Conservation (phyloP, 2,113 vertebrate species). For the Mastomys natalensis region DNA sequence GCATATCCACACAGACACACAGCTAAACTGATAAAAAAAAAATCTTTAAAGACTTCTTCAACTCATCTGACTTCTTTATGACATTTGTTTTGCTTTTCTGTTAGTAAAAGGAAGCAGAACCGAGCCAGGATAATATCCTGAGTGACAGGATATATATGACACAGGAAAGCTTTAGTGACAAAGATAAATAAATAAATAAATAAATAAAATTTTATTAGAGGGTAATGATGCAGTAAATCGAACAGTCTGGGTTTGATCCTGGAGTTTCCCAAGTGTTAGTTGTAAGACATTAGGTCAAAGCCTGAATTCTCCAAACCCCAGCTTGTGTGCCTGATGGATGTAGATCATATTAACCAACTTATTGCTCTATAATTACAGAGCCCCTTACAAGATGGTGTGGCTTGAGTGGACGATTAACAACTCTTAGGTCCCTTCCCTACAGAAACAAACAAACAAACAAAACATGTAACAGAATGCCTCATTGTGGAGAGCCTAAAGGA, state of each 20-base stretch:
- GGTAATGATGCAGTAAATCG: not conserved
- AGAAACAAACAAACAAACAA: not conserved
- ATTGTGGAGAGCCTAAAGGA: slow-evolving; percentile 61
- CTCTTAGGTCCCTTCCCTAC: slow-evolving; percentile 35
- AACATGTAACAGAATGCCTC: slow-evolving; percentile 57
- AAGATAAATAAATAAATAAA: not conserved
- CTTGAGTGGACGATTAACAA: slow-evolving; percentile 71
- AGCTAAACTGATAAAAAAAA: not conserved
- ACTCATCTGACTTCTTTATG: not conserved
- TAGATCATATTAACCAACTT: slow-evolving; percentile 40
- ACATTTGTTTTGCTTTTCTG: not conserved
- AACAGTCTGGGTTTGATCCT: not conserved
- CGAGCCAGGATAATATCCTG: not conserved
- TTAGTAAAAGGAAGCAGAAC: not conserved
- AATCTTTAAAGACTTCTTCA: not conserved
- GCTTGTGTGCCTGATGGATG: slow-evolving; percentile 2
- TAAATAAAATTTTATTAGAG: not conserved
- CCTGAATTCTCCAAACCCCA: slow-evolving; percentile 48
- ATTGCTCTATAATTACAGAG: slow-evolving; percentile 35
- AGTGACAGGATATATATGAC: not conserved
- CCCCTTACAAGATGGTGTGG: slow-evolving; percentile 59
- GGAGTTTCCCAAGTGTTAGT: not conserved
- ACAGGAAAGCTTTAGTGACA: not conserved
- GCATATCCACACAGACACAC: not conserved
- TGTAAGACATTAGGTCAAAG: not conserved